Conservation (phyloP, 2,113 vertebrate species). For the Crotalus horridus region DNA sequence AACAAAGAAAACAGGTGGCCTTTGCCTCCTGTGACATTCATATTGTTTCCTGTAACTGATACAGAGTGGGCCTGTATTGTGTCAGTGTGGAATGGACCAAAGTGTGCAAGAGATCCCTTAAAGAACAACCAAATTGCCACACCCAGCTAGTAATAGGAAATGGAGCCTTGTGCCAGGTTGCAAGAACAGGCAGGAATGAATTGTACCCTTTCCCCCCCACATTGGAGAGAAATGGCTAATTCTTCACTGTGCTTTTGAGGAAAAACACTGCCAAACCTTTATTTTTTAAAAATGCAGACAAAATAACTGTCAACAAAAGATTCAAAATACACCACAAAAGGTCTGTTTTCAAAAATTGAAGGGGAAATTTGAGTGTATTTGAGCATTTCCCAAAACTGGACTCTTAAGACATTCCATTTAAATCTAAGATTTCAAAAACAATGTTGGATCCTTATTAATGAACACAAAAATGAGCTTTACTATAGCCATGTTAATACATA, state of each 20-base stretch:
- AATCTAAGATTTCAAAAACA: rapidly evolving
- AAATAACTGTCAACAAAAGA: background rate
- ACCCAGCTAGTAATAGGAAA: slow-evolving; percentile 55
- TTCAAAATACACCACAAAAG: background rate
- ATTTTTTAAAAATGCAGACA: background rate
- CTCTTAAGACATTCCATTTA: background rate
- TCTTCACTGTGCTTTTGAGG: slow-evolving; percentile 22
- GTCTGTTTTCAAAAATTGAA: background rate
- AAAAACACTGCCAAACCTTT: background rate
- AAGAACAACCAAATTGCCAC: slow-evolving; percentile 66
- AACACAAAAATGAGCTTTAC: background rate
- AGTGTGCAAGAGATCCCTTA: slow-evolving; percentile 55
- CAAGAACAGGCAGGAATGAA: background rate
- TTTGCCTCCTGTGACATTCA: slow-evolving; percentile 95
- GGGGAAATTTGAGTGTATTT: background rate
- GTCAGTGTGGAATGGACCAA: slow-evolving; percentile 63
- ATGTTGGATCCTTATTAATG: background rate
- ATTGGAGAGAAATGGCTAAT: slow-evolving; percentile 8
- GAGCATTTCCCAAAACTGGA: background rate
- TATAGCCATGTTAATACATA: background rate
- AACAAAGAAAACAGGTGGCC: slow-evolving; percentile 94
- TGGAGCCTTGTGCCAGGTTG: background rate
- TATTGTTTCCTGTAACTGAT: slow-evolving; percentile 80
- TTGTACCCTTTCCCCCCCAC: background rate
- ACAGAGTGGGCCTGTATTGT: slow-evolving; percentile 71